phyloP scores from a whole-genome alignment of 2,113 vertebrate species.

The Vimba vimba region DNA sequence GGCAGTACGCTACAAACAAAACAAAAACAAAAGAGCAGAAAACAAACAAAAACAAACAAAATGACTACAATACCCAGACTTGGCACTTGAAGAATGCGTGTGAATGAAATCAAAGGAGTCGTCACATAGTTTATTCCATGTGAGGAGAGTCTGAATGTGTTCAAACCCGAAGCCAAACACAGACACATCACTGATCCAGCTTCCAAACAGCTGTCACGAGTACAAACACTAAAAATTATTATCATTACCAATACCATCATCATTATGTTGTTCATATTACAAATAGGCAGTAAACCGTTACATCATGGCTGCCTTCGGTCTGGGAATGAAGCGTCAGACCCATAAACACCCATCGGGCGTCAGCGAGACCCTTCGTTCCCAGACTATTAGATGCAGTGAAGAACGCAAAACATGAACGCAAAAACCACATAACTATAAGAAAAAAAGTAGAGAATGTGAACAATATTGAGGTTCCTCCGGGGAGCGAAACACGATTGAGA shows the following conservation, averaged over 20 bases:
- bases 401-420: neutral
- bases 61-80: constrained; percentile 74
- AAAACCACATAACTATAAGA: neutral
- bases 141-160: constrained; percentile 69
- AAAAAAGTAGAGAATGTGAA: constrained; percentile 36
- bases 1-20: constrained; percentile 67
- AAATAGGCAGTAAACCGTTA: constrained; percentile 5
- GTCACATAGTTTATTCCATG: neutral
- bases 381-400: neutral
- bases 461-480: constrained; percentile 50
- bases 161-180: constrained; percentile 66
- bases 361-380: neutral
- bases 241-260: constrained; percentile 62
- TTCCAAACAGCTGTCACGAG: constrained; percentile 66
- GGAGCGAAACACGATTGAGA: neutral
- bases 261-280: constrained; percentile 59
- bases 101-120: constrained; percentile 21
- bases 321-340: constrained; percentile 14
- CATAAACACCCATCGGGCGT: neutral
- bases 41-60: constrained; percentile 55
- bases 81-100: constrained; percentile 76
- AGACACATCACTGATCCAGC: constrained; percentile 69
- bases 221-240: constrained; percentile 57
- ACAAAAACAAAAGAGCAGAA: constrained; percentile 38
- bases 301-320: neutral